Evolutionary conservation across 2,113 vertebrate species (phyloP), one percentile per base, ranked within the genome.

Genomic region (Megaceryle torquata): DNA sequence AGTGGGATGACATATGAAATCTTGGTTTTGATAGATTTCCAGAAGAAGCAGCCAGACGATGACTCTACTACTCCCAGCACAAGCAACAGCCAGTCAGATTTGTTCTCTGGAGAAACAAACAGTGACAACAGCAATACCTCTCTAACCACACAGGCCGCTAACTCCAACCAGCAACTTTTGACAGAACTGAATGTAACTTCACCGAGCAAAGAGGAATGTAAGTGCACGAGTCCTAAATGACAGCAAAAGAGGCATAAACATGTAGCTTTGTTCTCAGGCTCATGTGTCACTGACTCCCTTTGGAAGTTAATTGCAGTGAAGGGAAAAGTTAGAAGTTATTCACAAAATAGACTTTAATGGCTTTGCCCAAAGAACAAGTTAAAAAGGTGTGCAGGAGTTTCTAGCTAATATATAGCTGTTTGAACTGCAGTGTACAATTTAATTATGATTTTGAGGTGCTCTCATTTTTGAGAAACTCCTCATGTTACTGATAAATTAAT

Each of bases 31-130:
- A 48, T 61, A 99, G 99, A 99, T 98, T 98, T 99, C 98, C 98
- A 99, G 97, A 99, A 99, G 98, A 99, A 99, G 97, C 99, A 99
- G 97, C 98, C 99, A 96, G 99, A 99, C 0, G 98, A 99, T 91
- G 99, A 99, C 97, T 98, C 99, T 91, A 89, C 99, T 91, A 89
- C 99, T 95, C 98, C 99, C 98, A 99, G 99, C 98, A 98, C 99
- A 96, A 98, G 98, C 97, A 98, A 98, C 97, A 99, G 97, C 98
- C 99, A 99, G 98, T 98, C 98, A 98, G 98, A 99, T 97, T 98
- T 99, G 95, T 99, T 99, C 98, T 98, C 98, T 68, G 99, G 98
- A 96, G 99, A 99, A 98, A 98, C 96, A 64, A 99, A 98, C 98
- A 98, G 98, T 98, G 99, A 98, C 98, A 99, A 99, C 98, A 98